Evolutionary conservation across 2,888 invertebrate genomes (phyloP).

Genomic region (Aporophyla lueneburgensis): DNA sequence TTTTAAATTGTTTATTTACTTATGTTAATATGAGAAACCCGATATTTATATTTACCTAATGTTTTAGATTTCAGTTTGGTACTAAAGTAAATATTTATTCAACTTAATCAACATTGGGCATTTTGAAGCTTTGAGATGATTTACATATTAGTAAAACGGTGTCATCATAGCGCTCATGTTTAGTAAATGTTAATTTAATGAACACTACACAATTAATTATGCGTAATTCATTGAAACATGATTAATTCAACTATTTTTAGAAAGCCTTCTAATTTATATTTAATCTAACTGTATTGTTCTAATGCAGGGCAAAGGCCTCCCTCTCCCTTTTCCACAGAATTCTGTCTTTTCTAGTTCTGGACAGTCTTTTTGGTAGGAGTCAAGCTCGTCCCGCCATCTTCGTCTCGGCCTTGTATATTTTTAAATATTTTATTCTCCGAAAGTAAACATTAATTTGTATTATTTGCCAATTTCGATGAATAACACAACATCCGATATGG

Average conservation of each 20-base stretch:
- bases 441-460: neutral
- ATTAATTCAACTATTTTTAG: neutral
- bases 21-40: neutral
- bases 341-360: no score
- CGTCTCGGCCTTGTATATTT: no score
- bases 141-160: conserved; percentile 5
- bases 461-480: accelerated
- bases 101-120: neutral
- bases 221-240: neutral
- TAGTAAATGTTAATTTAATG: neutral
- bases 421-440: neutral
- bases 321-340: no score
- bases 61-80: neutral
- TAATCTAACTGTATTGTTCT: no score
- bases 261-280: neutral
- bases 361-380: no score
- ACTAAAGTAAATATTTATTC: conserved; percentile 6
- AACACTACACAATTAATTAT: neutral
- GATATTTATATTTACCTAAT: neutral
- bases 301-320: no score
- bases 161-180: neutral
- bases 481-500: conserved; percentile 41
- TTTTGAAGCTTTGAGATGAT: neutral
- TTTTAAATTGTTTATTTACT: neutral
- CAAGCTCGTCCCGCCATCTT: no score